Base-by-base conservation (phyloP, 1,140 invertebrate genomes). In the Oedothorax gibbosus region DNA sequence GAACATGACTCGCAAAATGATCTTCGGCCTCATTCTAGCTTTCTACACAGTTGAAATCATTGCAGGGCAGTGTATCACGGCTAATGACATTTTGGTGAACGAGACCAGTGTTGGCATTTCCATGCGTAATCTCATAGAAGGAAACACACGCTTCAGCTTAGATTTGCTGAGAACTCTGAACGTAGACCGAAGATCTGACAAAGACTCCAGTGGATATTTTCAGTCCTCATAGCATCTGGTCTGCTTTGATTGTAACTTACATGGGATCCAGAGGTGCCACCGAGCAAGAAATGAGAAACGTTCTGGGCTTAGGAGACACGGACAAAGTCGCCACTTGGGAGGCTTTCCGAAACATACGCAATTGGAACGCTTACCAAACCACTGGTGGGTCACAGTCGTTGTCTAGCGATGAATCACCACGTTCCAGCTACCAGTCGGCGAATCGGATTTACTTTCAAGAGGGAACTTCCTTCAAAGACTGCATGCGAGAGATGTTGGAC, bases 221-320 rank as follows among this genome's bases (percentile, higher is more conserved):
- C 56, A 88, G 87, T 83, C 88, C 88, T 15, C 78, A 83, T n/a
- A 85, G 81, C 15, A 84, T 88, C 56, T 88, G 87, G 87, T 88
- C 87, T 12, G 76, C 88, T 51, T 56, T 88, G 12, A 64, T 87
- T 14, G 57, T 87, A 8, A 79, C 87, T 8, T 88, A 87, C 79
- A 80, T 89, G 21, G 90, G 90, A 20, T 88, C 90, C n/a, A 76
- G 76, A 60, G 87, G 87, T 15, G 82, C 89, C 12, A 91, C 90
- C 0, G 86, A 85, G 7, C 51, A 77, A 49, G 87, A 89, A 77
- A 78, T 90, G 62, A 80, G 76, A 15, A 71, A 65, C n/a, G 85
- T 88, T 2, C 69, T 89, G 4, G 87, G 85, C 10, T n/a, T 89
- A 1, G 14, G 62, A 35, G n/a, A 85, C 50, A 11, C 77, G 0